Percentiles rank a stretch among this genome's conserved stretches.
phyloP scores from a whole-genome alignment of 2,113 vertebrate genomes.

The Oreochromis tanganicae region DNA sequence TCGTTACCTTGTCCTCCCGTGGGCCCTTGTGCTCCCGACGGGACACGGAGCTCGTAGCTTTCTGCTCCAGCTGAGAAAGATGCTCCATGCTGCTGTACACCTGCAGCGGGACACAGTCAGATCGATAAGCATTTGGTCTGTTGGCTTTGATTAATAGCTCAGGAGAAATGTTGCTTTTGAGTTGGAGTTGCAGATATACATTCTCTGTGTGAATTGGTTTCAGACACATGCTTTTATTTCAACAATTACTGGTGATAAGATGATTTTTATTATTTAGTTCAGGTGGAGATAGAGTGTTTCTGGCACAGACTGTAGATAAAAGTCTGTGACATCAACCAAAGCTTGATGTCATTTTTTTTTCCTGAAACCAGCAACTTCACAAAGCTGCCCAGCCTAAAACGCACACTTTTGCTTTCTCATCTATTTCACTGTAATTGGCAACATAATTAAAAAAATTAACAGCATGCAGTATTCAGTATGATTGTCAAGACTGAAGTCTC shows the following conservation, averaged over 20 bases:
- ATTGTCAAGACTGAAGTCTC: not conserved
- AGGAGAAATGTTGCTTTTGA: not conserved
- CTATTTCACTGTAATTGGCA: not conserved
- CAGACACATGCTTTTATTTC: not conserved
- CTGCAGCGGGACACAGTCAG: conserved; percentile 54
- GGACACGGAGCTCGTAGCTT: conserved; percentile 71
- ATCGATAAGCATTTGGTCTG: not conserved
- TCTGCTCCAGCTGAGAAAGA: conserved; percentile 86
- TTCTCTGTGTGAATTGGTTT: not conserved
- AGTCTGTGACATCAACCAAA: not conserved
- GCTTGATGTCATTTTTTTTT: not conserved
- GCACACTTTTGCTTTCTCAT: not conserved
- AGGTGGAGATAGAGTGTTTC: not conserved
- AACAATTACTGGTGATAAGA: not conserved
- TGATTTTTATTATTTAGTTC: not conserved
- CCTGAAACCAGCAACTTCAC: not conserved
- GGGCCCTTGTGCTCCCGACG: conserved; percentile 79
- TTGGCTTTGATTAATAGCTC: not conserved
- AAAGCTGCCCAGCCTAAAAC: not conserved
- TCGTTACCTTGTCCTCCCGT: conserved; percentile 81
- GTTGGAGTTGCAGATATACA: not conserved
- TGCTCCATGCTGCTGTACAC: conserved; percentile 95
- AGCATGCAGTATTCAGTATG: not conserved
- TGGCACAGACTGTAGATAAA: not conserved
- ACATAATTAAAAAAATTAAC: not conserved